phyloP scores from a whole-genome alignment of 2,888 invertebrate genomes.

The Shargacucullia verbasci region DNA sequence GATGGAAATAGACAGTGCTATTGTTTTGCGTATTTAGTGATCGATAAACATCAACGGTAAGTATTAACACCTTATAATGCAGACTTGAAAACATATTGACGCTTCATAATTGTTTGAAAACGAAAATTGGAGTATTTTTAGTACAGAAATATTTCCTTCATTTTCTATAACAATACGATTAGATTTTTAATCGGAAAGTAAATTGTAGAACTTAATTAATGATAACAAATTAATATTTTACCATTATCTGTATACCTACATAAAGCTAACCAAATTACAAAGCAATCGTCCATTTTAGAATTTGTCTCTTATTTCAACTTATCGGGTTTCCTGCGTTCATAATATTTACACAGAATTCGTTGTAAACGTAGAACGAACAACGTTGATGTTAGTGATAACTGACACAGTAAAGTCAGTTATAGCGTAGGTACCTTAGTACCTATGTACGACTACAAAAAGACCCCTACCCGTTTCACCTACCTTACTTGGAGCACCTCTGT shows the following conservation, averaged over 20 bases:
- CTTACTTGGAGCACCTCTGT: conserved; percentile 6
- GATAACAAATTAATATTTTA: too few relatives aligned
- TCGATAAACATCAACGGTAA: conserved; percentile 59
- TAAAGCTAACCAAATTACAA: not conserved
- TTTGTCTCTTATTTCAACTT: conserved; percentile 24
- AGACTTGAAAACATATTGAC: too few relatives aligned
- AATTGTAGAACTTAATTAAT: too few relatives aligned
- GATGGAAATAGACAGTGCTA: conserved; percentile 67
- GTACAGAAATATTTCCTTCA: too few relatives aligned
- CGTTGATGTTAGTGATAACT: conserved; percentile 16
- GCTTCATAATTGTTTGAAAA: too few relatives aligned
- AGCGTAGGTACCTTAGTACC: not conserved
- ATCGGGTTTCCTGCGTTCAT: conserved; percentile 35
- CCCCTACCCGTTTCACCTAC: conserved; percentile 25
- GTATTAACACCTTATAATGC: conserved; percentile 34
- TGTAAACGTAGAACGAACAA: conserved; percentile 6
- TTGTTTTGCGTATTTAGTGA: conserved; percentile 64
- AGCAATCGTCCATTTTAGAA: conserved; percentile 35
- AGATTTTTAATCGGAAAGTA: too few relatives aligned
- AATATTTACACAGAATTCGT: conserved; percentile 34
- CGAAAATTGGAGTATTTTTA: too few relatives aligned
- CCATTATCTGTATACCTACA: too few relatives aligned
- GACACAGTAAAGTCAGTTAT: conserved; percentile 6
- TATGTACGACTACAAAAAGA: conserved; percentile 17
- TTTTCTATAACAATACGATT: too few relatives aligned